Evolutionary conservation across 2,797 vertebrate genomes (phyloP), one percentile per base, ranked within the genome.

Genomic region (Erethizon dorsatum): DNA sequence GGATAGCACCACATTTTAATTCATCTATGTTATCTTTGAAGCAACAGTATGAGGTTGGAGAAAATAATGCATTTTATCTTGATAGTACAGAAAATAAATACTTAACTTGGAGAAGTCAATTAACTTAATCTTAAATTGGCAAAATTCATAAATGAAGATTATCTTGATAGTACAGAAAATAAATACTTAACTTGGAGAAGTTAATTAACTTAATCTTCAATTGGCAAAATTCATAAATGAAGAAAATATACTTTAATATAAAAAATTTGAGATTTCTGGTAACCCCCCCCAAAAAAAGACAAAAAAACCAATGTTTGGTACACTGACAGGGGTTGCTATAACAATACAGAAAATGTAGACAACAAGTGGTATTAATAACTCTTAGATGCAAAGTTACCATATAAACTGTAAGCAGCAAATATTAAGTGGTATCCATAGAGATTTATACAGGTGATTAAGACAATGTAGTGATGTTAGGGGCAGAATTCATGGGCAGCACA

Each of bases 11-110:
- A 47, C 2, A 69, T 82, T 90, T 91, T 13, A 33, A 28, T 91
- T 56, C 26, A 84, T 80, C 79, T 10, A 83, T 94, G 87, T 88
- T 61, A 84, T 52, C 14, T 15, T 78, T 17, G 15, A 95, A 47
- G 78, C 9, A 82, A 71, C 2, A 94, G 28, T 22, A 88, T 83
- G 10, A 78, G 18, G 2, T 90, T 33, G 1, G 2, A 85, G 71
- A 84, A 71, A 83, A 33, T 1, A 31, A 31, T 28, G 82, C 3
- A 71, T 56, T 77, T 88, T 47, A 45, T 54, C 57, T 10, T n/a
- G 45, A 71, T 50, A 77, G 61, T 83, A 77, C 1, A 17, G 24
- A 52, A 87, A 41, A 93, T 26, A 83, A 59, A 31, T 57, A 90
- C 45, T 22, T 73, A 52, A 33, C 14, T 61, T 45, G 5, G 37